A percentile compares a stretch with the other conserved stretches of the same genome.
phyloP scores from a whole-genome alignment of 2,888 invertebrate species.

The Diaphora mendica region DNA sequence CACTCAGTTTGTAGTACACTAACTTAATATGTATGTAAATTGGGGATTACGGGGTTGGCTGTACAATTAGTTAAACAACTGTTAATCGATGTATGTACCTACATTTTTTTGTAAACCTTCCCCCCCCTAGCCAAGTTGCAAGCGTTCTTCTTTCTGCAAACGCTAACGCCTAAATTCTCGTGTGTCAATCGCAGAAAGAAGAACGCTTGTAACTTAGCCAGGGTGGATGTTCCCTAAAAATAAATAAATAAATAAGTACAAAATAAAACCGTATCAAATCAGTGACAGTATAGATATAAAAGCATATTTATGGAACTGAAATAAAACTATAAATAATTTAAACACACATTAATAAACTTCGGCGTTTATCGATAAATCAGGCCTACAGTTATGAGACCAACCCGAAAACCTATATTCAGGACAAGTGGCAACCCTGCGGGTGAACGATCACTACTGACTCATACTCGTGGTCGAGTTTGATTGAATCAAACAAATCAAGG shows the following conservation, averaged over 20 bases:
- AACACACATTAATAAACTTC: slow-evolving; percentile 20
- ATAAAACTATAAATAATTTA: slow-evolving; percentile 14
- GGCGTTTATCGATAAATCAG: slow-evolving; percentile 15
- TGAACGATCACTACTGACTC: slow-evolving; percentile 42
- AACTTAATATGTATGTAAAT: no score
- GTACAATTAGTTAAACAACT: no score
- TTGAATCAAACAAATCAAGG: slow-evolving; percentile 49
- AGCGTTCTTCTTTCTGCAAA: no score
- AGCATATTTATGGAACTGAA: slow-evolving; percentile 5
- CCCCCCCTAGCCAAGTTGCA: no score
- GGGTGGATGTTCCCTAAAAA: no score
- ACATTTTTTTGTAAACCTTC: no score
- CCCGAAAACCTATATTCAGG: slow-evolving; percentile 1
- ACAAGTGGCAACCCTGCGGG: slow-evolving; percentile 39
- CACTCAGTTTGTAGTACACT: no score
- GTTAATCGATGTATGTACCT: no score
- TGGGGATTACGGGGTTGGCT: no score
- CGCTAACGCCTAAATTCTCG: no score
- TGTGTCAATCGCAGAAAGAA: no score
- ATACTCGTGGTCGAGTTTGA: slow-evolving; percentile 28
- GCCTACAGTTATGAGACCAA: slow-evolving; percentile 9
- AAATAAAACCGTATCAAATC: neutral
- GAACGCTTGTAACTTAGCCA: no score
- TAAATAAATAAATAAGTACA: neutral
- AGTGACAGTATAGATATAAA: neutral